Evolutionary conservation across 2,797 vertebrate species (phyloP).

Genomic region (Valencia hispanica): DNA sequence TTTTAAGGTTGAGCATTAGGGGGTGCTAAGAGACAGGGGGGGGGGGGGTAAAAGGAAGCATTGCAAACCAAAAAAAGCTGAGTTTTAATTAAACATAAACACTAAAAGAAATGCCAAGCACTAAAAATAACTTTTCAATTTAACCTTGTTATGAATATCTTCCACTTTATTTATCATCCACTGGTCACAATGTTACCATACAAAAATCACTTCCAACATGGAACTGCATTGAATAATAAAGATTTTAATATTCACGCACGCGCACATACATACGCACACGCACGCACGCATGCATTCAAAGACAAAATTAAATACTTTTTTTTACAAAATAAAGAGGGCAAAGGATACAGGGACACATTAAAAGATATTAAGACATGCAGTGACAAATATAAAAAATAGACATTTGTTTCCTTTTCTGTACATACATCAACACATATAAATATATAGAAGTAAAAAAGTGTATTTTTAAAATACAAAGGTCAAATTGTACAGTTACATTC

Average conservation of each 20-base stretch:
- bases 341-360: conserved; percentile 51
- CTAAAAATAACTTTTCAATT: conserved; percentile 14
- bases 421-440: conserved; percentile 82
- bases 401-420: conserved; percentile 88
- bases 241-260: conserved; percentile 33
- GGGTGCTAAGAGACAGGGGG: conserved; percentile 68
- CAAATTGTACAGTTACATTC: conserved; percentile 95
- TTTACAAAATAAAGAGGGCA: conserved; percentile 67
- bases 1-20: conserved; percentile 55
- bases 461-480: conserved; percentile 99
- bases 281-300: conserved; percentile 47
- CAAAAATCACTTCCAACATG: conserved; percentile 74
- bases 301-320: conserved; percentile 75
- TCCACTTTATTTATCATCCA: conserved; percentile 74
- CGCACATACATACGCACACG: conserved; percentile 1
- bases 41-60: conserved; percentile 40
- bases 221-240: conserved; percentile 70
- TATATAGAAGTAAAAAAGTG: conserved; percentile 97
- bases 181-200: conserved; percentile 74
- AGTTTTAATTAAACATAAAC: background rate
- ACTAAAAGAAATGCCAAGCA: background rate
- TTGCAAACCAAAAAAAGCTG: background rate
- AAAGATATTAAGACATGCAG: conserved; percentile 81
- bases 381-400: conserved; percentile 98
- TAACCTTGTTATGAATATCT: conserved; percentile 41